These are phyloP conservation scores for Himantopus leucocephalus DNA, from an alignment of 2,113 vertebrate species.

Conservation along the genomic window DNA sequence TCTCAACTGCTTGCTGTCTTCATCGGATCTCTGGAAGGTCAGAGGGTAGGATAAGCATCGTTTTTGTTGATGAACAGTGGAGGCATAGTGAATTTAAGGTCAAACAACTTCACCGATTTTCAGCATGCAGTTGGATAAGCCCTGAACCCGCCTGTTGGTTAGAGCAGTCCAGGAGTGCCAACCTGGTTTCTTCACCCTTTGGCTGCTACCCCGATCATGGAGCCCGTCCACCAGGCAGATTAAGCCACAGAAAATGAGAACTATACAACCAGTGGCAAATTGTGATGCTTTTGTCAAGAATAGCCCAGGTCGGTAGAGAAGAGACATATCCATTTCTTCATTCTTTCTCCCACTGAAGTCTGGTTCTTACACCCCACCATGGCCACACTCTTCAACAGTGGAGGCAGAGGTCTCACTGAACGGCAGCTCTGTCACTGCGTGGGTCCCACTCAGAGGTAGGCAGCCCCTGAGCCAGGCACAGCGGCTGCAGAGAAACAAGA, in stretches of 20 bases:
- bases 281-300: not conserved
- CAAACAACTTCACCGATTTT: not conserved
- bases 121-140: not conserved
- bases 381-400: fast-evolving
- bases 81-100: not conserved
- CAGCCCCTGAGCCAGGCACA: not conserved
- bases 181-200: not conserved
- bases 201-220: fast-evolving
- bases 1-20: not conserved
- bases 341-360: not conserved
- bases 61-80: not conserved
- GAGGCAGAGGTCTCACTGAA: not conserved
- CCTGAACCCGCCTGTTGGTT: not conserved
- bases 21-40: not conserved
- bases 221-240: not conserved
- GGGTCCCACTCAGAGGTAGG: not conserved
- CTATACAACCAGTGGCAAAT: not conserved
- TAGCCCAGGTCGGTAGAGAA: not conserved
- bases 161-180: not conserved
- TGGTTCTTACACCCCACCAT: fast-evolving
- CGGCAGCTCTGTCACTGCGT: fast-evolving
- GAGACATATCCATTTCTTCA: not conserved
- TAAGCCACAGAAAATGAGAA: not conserved
- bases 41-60: not conserved
- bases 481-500: not conserved